A percentile compares a stretch with the other conserved stretches of the same genome.
Evolutionary conservation across 92 coral and sea anemone species (phyloP).

Genomic region (Hydrozoanthus gracilis): DNA sequence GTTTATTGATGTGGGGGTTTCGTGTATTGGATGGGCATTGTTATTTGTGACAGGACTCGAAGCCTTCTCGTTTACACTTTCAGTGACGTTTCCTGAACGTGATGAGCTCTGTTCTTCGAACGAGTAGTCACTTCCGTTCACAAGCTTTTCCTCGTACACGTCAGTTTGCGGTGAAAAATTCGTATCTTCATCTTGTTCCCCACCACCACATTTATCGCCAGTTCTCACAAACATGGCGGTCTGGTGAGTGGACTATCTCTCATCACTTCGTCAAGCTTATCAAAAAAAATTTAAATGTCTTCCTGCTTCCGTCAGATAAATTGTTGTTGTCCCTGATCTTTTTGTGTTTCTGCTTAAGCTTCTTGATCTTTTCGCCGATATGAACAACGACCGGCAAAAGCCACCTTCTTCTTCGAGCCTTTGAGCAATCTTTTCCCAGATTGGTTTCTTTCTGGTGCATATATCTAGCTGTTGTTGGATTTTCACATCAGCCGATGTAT

Average conservation of each 20-base stretch:
- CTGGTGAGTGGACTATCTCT: constrained; percentile 6
- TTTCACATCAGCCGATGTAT: too few relatives aligned
- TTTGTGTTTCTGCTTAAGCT: constrained; percentile 20
- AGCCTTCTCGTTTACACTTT: constrained; percentile 23
- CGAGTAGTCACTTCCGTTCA: constrained; percentile 9
- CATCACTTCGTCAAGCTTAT: constrained; percentile 15
- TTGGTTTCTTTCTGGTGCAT: too few relatives aligned
- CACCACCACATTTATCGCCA: too few relatives aligned
- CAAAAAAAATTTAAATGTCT: constrained; percentile 9
- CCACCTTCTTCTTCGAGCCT: too few relatives aligned
- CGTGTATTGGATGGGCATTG: constrained; percentile 14
- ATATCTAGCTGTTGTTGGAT: too few relatives aligned
- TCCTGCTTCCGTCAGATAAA: constrained; percentile 15
- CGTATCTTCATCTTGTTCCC: constrained; percentile 3
- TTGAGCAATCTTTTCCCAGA: too few relatives aligned
- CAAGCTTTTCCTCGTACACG: constrained; percentile 21
- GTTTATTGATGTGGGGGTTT: constrained; percentile 11
- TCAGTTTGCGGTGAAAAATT: constrained; percentile 11
- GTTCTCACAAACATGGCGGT: constrained; percentile 36
- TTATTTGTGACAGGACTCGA: constrained; percentile 25
- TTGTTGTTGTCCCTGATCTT: not conserved
- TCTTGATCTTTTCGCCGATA: constrained; percentile 10
- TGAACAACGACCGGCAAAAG: not conserved
- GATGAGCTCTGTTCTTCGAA: not conserved
- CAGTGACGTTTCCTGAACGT: constrained; percentile 30